Percentiles rank a stretch among this genome's conserved stretches.
These are phyloP conservation scores for Mergus octosetaceus DNA, from an alignment of 2,797 vertebrate genomes.

Conservation along the genomic window DNA sequence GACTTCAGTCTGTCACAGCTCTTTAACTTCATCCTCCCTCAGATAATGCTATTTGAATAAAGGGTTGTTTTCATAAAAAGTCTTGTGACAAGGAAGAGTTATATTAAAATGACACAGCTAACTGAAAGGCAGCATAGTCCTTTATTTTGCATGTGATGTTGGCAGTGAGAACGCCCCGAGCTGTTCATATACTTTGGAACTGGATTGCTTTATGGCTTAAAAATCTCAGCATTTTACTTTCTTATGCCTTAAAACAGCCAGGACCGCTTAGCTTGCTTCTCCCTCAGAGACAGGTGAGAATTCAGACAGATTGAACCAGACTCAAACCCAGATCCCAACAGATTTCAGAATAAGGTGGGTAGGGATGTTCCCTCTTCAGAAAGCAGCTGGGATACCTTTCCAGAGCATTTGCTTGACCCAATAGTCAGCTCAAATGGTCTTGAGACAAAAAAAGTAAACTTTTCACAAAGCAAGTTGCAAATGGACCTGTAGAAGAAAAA, in stretches of 20 bases:
- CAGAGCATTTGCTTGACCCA: background rate
- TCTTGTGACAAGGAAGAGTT: constrained; percentile 41
- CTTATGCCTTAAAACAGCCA: background rate
- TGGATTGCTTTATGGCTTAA: background rate
- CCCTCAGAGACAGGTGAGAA: background rate
- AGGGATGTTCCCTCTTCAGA: background rate
- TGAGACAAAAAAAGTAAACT: background rate
- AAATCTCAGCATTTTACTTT: background rate
- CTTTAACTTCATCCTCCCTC: constrained; percentile 49
- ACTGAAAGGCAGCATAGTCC: background rate
- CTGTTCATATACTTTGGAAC: background rate
- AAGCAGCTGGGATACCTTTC: background rate
- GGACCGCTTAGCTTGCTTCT: background rate
- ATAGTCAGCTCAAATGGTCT: background rate
- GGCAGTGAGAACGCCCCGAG: background rate
- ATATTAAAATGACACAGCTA: background rate
- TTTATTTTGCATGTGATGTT: background rate
- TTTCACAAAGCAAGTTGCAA: background rate
- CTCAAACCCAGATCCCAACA: background rate
- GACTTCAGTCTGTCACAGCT: constrained; percentile 11
- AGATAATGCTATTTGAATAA: constrained; percentile 51
- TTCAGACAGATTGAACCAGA: background rate
- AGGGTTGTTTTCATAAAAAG: constrained; percentile 11
- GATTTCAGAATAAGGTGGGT: background rate
- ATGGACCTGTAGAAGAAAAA: background rate